Evolutionary conservation across 2,888 invertebrate genomes (phyloP).

Genomic region (Plemyria rubiginata): DNA sequence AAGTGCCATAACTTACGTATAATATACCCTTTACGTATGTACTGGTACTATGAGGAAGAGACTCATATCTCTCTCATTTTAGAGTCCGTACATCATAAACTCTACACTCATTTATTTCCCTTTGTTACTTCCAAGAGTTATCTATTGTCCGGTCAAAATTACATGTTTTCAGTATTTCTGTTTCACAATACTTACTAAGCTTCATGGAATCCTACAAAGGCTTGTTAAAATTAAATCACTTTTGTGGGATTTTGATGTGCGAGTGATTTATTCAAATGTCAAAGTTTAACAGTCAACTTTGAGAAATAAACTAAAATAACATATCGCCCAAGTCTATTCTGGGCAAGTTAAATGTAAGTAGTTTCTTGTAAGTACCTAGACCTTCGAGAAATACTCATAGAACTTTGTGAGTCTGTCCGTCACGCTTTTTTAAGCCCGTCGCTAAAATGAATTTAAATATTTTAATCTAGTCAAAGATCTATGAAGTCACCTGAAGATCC

Average conservation of each 20-base stretch:
- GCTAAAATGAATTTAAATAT: too few relatives aligned
- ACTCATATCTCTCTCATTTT: constrained; percentile 15
- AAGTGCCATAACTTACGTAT: not conserved
- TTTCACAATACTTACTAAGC: constrained; percentile 19
- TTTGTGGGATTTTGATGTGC: not conserved
- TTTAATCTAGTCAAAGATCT: too few relatives aligned
- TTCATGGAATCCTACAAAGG: constrained; percentile 20
- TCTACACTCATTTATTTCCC: constrained; percentile 30
- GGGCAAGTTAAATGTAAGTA: not conserved
- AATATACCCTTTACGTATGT: too few relatives aligned
- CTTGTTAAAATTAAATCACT: constrained; percentile 25
- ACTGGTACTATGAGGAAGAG: constrained; percentile 15
- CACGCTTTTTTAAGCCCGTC: not conserved
- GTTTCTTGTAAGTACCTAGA: not conserved
- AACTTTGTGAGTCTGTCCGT: not conserved
- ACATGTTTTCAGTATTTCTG: constrained; percentile 30
- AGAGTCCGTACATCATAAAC: constrained; percentile 24
- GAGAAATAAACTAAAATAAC: constrained; percentile 5
- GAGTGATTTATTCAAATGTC: constrained; percentile 13
- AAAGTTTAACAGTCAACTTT: constrained; percentile 12
- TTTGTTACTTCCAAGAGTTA: constrained; percentile 18
- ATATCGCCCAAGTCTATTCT: not conserved
- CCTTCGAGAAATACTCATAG: not conserved
- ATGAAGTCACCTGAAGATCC: too few relatives aligned
- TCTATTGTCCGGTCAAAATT: constrained; percentile 36